Evolutionary conservation across 2,888 invertebrate genomes (phyloP).

Genomic region (Strigamia crassipes): DNA sequence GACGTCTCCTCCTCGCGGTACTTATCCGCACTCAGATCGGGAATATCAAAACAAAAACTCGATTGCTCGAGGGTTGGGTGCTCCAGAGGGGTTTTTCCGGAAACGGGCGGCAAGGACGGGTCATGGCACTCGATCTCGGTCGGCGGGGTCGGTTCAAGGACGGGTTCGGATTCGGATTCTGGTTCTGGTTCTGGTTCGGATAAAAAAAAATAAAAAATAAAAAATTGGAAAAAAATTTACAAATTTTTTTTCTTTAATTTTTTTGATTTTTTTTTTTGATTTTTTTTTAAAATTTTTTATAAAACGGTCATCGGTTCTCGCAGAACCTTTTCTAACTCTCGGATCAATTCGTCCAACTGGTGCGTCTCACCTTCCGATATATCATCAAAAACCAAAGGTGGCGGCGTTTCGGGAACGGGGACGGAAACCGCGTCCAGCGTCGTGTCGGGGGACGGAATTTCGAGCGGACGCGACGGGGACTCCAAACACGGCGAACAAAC

Average conservation of each 20-base stretch:
- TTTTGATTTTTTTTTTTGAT: too few species aligned
- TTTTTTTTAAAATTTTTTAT: background rate
- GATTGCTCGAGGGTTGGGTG: background rate
- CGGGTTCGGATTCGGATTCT: background rate
- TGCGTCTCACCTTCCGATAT: background rate
- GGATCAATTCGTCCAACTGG: background rate
- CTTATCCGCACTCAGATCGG: background rate
- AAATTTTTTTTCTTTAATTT: too few species aligned
- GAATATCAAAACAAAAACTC: background rate
- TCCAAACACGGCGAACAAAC: background rate
- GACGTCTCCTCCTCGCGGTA: constrained; percentile 13
- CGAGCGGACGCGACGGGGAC: background rate
- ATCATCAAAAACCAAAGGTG: background rate
- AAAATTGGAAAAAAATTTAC: background rate
- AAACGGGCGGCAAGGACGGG: background rate
- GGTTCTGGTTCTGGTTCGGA: background rate
- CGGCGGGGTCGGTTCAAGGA: background rate
- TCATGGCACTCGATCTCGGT: constrained; percentile 6
- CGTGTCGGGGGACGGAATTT: background rate
- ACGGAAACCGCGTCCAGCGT: background rate
- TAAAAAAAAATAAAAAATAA: background rate
- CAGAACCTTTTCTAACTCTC: background rate
- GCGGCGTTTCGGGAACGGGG: background rate
- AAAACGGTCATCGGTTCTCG: background rate
- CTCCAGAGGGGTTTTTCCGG: background rate